Base-by-base conservation (phyloP, 2,113 vertebrate species). In the Thalassarche chlororhynchos region DNA sequence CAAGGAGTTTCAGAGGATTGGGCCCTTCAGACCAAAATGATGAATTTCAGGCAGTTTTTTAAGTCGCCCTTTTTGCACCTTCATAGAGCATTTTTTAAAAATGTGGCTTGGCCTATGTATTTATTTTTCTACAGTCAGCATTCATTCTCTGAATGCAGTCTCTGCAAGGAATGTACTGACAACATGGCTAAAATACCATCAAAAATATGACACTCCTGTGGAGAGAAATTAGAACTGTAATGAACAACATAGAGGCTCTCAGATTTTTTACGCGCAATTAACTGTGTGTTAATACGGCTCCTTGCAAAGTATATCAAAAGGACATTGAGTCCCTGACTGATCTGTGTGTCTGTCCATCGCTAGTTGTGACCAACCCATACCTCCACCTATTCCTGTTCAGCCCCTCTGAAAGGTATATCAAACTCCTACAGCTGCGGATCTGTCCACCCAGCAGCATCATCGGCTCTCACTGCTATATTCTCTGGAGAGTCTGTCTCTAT, bases 311-410 rank as follows among this genome's bases (percentile, higher is more conserved):
- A 21, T 28, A 12, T 66, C 36, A 16, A 49, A 31, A 81, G 38
- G 46, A 55, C 46, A 49, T 19, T 36, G 65, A 90, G 64, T 29
- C 69, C 34, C 17, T 12, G 6, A 10, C 38, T 64, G 61, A 46
- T 47, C 58, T 47, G 12, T 60, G 42, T 82, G 61, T 81, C 64
- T 28, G 44, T 68, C 70, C 61, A 31, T 65, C 65, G 25, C 19
- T 36, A 18, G 9, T 12, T 5, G 2, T 57, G 58, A 23, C 40
- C 23, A 10, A 61, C 5, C 15, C 4, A 0, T 36, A 24, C 28
- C 42, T 72, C 57, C 29, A 23, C 36, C 40, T 49, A 2, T 17
- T 68, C 42, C 38, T 78, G 24, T 9, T 60, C 64, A 68, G 10
- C 8, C 12, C 18, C 32, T 74, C 55, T 36, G 14, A 51, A 46